phyloP scores from a whole-genome alignment of 2,888 invertebrate species.

The Habroteleia sp. region DNA sequence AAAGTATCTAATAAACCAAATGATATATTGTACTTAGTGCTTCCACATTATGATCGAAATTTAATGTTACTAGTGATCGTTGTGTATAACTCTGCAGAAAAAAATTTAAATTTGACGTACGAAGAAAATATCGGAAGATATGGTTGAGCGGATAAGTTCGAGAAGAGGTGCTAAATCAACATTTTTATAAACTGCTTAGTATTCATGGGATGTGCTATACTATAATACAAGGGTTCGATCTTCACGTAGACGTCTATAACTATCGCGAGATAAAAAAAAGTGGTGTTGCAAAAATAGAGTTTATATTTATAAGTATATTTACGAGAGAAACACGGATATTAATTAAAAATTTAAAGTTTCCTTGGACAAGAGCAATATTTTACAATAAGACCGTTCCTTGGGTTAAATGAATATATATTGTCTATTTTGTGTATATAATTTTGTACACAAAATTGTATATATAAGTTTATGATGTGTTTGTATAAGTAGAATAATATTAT shows the following conservation, averaged over 20 bases:
- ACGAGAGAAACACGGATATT: slow-evolving; percentile 23
- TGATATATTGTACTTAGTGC: slow-evolving; percentile 12
- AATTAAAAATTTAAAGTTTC: slow-evolving; percentile 26
- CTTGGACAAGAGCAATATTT: no score
- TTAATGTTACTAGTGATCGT: slow-evolving; percentile 32
- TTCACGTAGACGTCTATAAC: slow-evolving; percentile 64
- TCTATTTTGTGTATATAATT: no score
- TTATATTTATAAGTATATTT: slow-evolving; percentile 9
- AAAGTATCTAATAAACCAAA: no score
- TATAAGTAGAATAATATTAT: no score
- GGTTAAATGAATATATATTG: no score
- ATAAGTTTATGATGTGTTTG: no score
- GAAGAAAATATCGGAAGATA: slow-evolving; percentile 59
- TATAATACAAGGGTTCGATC: slow-evolving; percentile 74
- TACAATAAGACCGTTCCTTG: no score
- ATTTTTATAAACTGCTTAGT: slow-evolving; percentile 81
- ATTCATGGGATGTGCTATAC: slow-evolving; percentile 77
- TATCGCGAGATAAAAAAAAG: slow-evolving; percentile 73
- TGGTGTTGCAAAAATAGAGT: slow-evolving; percentile 23
- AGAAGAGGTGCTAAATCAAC: slow-evolving; percentile 78
- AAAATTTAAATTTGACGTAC: slow-evolving; percentile 60
- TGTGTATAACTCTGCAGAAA: slow-evolving; percentile 33
- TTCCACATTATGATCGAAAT: slow-evolving; percentile 18
- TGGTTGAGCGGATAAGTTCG: slow-evolving; percentile 56
- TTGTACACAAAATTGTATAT: no score